Evolutionary conservation across 2,888 invertebrate genomes (phyloP).

Genomic region (Acronicta alni): DNA sequence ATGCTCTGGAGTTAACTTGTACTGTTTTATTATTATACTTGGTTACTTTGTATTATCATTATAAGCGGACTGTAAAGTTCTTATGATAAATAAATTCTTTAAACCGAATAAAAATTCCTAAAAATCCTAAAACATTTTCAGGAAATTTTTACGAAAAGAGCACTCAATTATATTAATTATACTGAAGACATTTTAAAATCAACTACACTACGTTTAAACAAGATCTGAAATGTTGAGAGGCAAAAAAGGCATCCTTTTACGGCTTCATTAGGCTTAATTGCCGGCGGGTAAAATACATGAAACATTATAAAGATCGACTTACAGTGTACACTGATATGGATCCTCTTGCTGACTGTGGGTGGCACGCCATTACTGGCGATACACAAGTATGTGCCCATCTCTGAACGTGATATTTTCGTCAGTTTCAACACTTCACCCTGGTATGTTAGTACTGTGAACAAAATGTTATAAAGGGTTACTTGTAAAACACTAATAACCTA

Average conservation of each 20-base stretch:
- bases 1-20: too few relatives aligned
- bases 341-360: slow-evolving; percentile 96
- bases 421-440: slow-evolving; percentile 95
- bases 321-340: slow-evolving; percentile 97
- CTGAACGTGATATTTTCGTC: slow-evolving; percentile 95
- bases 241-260: slow-evolving; percentile 25
- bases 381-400: slow-evolving; percentile 97
- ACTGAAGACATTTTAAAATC: slow-evolving; percentile 24
- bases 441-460: slow-evolving; percentile 91
- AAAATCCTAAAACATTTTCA: slow-evolving; percentile 7
- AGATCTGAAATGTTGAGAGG: slow-evolving; percentile 37
- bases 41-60: too few relatives aligned
- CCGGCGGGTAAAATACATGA: slow-evolving; percentile 24
- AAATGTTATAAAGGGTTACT: slow-evolving; percentile 32
- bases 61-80: too few relatives aligned
- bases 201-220: slow-evolving; percentile 18
- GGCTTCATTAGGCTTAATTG: slow-evolving; percentile 52
- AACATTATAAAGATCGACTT: slow-evolving; percentile 81
- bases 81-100: too few relatives aligned
- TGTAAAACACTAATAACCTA: too few relatives aligned
- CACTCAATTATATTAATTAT: slow-evolving; percentile 36
- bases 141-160: slow-evolving; percentile 18
- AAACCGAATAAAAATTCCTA: background rate
- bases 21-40: too few relatives aligned
- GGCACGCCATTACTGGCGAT: slow-evolving; percentile 97